phyloP scores from a whole-genome alignment of 2,113 vertebrate genomes.

The Cyanoramphus novaezelandiae region DNA sequence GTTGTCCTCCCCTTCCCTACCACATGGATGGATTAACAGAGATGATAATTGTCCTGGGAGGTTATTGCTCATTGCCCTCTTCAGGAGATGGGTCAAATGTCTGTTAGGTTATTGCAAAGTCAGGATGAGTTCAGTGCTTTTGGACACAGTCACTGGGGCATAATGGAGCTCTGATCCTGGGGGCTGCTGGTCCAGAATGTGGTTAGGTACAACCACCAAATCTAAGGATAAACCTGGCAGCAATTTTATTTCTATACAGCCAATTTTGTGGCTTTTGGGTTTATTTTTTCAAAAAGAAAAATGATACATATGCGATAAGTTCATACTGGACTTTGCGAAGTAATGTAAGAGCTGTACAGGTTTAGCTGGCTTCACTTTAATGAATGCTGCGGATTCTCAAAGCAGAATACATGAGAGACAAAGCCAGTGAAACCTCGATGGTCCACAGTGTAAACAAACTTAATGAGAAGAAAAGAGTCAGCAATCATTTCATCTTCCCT shows the following conservation, averaged over 20 bases:
- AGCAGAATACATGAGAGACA: not conserved
- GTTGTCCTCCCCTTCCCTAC: not conserved
- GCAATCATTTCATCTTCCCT: conserved; percentile 42
- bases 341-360: not conserved
- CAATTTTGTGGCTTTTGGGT: not conserved
- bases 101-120: not conserved
- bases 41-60: not conserved
- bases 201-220: not conserved
- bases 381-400: conserved; percentile 22
- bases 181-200: not conserved
- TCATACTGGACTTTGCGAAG: not conserved
- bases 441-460: conserved; percentile 16
- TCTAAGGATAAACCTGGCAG: not conserved
- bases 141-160: not conserved
- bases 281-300: not conserved
- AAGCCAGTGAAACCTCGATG: conserved; percentile 5
- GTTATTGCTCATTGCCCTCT: not conserved
- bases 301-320: not conserved
- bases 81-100: not conserved
- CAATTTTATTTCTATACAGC: not conserved
- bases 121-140: not conserved
- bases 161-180: not conserved
- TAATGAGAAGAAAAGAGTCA: conserved; percentile 42
- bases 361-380: not conserved
- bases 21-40: not conserved